Evolutionary conservation across 2,888 invertebrate genomes (phyloP), one percentile per base, ranked within the genome.

Genomic region (Clanis bilineata): DNA sequence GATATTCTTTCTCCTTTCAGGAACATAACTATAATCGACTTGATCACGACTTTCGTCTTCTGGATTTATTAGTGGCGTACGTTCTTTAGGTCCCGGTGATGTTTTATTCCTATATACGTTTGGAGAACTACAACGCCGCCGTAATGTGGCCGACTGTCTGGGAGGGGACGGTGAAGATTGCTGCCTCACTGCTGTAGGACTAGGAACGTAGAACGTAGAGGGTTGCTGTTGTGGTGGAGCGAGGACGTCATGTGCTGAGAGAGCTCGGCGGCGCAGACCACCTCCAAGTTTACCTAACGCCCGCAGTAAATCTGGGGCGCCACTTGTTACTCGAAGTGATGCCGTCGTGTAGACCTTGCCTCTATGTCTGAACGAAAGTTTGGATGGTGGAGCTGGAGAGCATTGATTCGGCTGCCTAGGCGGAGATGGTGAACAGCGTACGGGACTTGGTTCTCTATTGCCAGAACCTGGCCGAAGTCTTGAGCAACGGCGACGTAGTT

Each of bases 201-300:
- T 94, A 60, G 96, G 96, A 32, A 96, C 95, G 80, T 96, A 96
- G 78, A 96, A 96, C 5, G 93, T 94, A 1, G 94, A 90, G n/a
- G 93, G 93, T 62, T 93, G 93, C 63, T 93, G 92, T 62, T 87
- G 92, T 0, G 91, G 93, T 32, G 93, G 92, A 12, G 94, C 86
- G 66, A 95, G 92, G 12, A 95, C 94, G 72, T 95, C 95, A 69
- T 95, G 95, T 10, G 95, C 95, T 56, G 95, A 95, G 25, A 95
- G 76, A 1, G 95, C 95, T 68, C 95, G 90, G 58, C 95, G 88
- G 54, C 95, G 88, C 61, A 95, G 83, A 0, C 95, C 95, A 10
- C 95, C 95, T 61, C 95, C 95, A 61, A 96, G 93, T 75, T 95
- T 94, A 62, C 94, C 95, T 67, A 96, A 91, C 68, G 95, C 95